Conservation (phyloP, 2,888 invertebrate genomes). For the Cerastis leucographa region DNA sequence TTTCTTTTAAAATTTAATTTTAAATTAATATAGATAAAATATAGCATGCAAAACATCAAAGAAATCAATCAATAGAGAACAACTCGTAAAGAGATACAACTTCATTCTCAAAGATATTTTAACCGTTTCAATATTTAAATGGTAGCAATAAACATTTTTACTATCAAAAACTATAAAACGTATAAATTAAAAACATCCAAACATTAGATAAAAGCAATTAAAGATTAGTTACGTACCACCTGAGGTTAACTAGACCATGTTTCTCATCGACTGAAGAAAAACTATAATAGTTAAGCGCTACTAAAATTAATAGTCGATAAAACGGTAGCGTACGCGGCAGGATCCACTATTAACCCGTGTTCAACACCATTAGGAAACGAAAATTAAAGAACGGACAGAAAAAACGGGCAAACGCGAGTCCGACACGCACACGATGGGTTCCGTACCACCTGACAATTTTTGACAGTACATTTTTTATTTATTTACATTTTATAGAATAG, state of each 20-base stretch:
- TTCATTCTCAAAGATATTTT: slow-evolving; percentile 37
- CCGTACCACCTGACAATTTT: background rate
- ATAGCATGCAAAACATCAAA: background rate
- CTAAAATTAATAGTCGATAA: slow-evolving; percentile 85
- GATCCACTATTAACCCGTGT: slow-evolving; percentile 81
- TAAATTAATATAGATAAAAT: no score
- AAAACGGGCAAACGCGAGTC: background rate
- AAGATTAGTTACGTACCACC: slow-evolving; percentile 52
- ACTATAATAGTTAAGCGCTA: slow-evolving; percentile 62
- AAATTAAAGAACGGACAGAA: slow-evolving; percentile 69
- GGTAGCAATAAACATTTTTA: slow-evolving; percentile 51
- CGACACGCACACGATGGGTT: background rate
- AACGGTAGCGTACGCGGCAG: slow-evolving; percentile 84
- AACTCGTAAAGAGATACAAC: slow-evolving; percentile 30
- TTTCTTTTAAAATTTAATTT: no score
- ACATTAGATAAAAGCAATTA: slow-evolving; percentile 57
- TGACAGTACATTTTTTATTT: background rate
- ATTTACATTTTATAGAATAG: background rate
- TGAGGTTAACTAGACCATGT: slow-evolving; percentile 17
- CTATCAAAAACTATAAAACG: slow-evolving; percentile 23
- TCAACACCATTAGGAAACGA: slow-evolving; percentile 81
- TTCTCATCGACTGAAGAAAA: slow-evolving; percentile 3
- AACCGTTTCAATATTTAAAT: slow-evolving; percentile 51
- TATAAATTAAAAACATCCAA: slow-evolving; percentile 34
- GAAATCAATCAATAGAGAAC: slow-evolving; percentile 14